Conservation (phyloP, 2,888 invertebrate species). For the Ariolimax columbianus region DNA sequence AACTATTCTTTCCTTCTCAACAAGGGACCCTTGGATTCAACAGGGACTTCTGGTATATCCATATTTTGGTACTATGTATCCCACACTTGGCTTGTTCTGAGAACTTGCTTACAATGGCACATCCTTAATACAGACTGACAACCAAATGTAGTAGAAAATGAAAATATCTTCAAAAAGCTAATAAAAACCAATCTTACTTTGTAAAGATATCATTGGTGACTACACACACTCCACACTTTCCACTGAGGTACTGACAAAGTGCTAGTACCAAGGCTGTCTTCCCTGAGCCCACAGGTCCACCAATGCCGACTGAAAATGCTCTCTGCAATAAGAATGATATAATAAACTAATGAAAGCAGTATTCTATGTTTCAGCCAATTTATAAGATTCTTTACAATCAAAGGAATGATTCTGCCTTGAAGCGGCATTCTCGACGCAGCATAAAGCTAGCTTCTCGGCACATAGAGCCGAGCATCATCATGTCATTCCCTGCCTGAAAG, state of each 20-base stretch:
- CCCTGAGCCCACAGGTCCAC: constrained; percentile 77
- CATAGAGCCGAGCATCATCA: too few relatives aligned
- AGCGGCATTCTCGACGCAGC: too few relatives aligned
- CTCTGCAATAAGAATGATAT: constrained; percentile 59
- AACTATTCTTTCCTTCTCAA: too few relatives aligned
- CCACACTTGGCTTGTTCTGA: too few relatives aligned
- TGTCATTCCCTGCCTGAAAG: too few relatives aligned
- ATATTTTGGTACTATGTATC: too few relatives aligned
- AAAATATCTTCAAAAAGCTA: neutral
- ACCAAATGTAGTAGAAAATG: neutral
- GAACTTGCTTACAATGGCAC: neutral
- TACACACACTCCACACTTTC: constrained; percentile 72
- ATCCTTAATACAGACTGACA: neutral
- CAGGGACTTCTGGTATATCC: too few relatives aligned
- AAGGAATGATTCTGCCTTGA: neutral
- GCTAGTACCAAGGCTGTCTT: constrained; percentile 76
- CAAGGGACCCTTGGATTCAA: too few relatives aligned
- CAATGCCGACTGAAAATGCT: constrained; percentile 76
- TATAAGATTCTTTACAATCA: neutral
- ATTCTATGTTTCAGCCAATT: neutral
- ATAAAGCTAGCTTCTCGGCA: too few relatives aligned
- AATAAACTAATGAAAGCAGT: too few relatives aligned
- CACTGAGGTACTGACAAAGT: constrained; percentile 68
- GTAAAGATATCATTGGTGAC: constrained; percentile 78
- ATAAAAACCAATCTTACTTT: constrained; percentile 61